Evolutionary conservation across 2,888 invertebrate species (phyloP).

Genomic region (Chaetogeoica ovagalla): DNA sequence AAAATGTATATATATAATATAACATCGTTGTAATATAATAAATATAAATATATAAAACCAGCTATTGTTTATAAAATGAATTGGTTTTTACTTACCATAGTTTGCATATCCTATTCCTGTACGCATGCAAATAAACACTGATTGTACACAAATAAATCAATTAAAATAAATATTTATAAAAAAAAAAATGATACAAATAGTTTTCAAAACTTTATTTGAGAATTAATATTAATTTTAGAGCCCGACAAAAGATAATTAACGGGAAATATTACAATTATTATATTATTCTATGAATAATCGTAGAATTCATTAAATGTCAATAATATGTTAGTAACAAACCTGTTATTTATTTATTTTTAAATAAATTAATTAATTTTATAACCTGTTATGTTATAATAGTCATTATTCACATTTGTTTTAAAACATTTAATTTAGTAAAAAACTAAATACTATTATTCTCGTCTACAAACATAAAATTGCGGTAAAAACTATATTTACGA

Average conservation of each 20-base stretch:
- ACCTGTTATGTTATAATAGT: too few relatives aligned
- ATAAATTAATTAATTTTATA: too few relatives aligned
- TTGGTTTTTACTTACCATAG: constrained; percentile 43
- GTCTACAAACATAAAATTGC: too few relatives aligned
- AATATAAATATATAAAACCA: too few relatives aligned
- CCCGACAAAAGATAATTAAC: not conserved
- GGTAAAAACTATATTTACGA: too few relatives aligned
- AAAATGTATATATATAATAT: too few relatives aligned
- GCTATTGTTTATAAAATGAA: not conserved
- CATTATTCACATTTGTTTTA: too few relatives aligned
- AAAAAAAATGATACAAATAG: not conserved
- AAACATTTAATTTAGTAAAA: too few relatives aligned
- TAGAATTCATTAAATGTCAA: not conserved
- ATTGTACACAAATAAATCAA: constrained; percentile 49
- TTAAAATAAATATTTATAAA: constrained; percentile 33
- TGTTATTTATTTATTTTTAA: too few relatives aligned
- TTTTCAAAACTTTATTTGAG: not conserved
- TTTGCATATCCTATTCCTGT: constrained; percentile 53
- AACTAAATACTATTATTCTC: too few relatives aligned
- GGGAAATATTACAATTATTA: not conserved
- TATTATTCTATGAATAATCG: not conserved
- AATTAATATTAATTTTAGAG: not conserved
- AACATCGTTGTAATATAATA: not conserved
- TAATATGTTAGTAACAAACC: too few relatives aligned
- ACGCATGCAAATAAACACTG: constrained; percentile 52